phyloP scores from a whole-genome alignment of 23 tunicate genomes.

The Oikopleura albicans region DNA sequence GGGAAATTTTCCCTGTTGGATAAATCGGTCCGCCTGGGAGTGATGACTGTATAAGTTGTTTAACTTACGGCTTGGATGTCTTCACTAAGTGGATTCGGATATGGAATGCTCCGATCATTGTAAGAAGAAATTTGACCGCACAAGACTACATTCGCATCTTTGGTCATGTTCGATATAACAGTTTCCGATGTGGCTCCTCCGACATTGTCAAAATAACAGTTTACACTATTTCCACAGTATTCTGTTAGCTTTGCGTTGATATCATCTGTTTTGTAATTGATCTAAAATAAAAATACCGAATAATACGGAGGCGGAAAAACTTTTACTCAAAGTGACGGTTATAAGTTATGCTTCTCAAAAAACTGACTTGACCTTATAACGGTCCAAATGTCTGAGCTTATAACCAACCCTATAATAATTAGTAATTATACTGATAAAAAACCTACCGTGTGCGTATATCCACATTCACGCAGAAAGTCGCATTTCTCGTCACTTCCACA shows the following conservation, averaged over 20 bases:
- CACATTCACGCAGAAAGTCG: slow-evolving; percentile 14
- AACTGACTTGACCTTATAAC: too few species aligned
- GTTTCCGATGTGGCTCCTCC: slow-evolving; percentile 25
- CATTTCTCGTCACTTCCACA: slow-evolving; percentile 28
- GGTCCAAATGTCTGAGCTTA: too few species aligned
- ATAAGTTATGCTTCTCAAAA: too few species aligned
- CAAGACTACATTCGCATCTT: slow-evolving; percentile 20
- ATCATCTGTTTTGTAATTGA: slow-evolving; percentile 28
- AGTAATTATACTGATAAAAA: too few species aligned
- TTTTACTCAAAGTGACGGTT: too few species aligned
- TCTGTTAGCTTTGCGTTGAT: neutral
- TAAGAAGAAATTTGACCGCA: slow-evolving; percentile 32
- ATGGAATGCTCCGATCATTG: slow-evolving; percentile 20
- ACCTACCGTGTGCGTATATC: slow-evolving; percentile 20
- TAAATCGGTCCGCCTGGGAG: too few species aligned
- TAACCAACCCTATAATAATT: too few species aligned
- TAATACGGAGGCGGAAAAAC: too few species aligned
- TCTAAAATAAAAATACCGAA: too few species aligned
- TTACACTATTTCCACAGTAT: slow-evolving; percentile 20
- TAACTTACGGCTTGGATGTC: neutral
- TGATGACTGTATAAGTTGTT: too few species aligned
- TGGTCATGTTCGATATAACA: slow-evolving; percentile 22
- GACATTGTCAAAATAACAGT: slow-evolving; percentile 37
- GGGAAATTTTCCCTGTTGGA: too few species aligned
- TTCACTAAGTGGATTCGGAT: slow-evolving; percentile 21